phyloP scores from a whole-genome alignment of 2,113 vertebrate genomes.

The Phainopepla nitens region DNA sequence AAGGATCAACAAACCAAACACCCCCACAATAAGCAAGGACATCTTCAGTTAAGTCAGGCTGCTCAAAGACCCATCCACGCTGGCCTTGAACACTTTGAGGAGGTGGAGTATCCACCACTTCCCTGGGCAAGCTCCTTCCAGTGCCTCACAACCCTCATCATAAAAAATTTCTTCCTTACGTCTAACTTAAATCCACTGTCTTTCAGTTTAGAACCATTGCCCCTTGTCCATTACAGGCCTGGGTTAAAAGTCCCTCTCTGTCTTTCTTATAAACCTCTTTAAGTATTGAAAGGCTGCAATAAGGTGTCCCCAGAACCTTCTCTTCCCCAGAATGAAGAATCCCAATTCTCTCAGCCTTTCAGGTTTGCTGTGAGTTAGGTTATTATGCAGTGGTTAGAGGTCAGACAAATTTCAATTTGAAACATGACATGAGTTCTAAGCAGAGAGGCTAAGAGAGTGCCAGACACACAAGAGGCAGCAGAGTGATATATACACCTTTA shows the following conservation, averaged over 20 bases:
- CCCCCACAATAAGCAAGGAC: rapidly evolving
- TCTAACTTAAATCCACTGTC: not conserved
- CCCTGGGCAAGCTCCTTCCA: not conserved
- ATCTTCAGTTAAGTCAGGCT: not conserved
- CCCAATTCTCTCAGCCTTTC: not conserved
- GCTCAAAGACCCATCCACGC: not conserved
- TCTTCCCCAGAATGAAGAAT: not conserved
- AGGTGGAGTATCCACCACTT: not conserved
- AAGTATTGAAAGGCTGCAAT: not conserved
- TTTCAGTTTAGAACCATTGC: not conserved
- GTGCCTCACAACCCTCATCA: not conserved
- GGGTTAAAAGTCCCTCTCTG: not conserved
- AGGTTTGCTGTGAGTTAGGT: not conserved
- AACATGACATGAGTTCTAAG: not conserved
- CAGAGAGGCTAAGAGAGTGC: not conserved
- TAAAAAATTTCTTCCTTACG: not conserved
- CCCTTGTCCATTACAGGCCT: not conserved
- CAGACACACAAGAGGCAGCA: not conserved
- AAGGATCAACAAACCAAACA: not conserved
- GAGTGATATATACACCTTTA: not conserved
- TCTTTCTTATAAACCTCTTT: not conserved
- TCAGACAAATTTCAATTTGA: not conserved
- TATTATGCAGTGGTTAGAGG: not conserved
- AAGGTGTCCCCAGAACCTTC: not conserved
- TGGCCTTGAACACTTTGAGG: not conserved